Conservation (phyloP, 2,888 invertebrate genomes). For the Oegoconia quadripuncta region DNA sequence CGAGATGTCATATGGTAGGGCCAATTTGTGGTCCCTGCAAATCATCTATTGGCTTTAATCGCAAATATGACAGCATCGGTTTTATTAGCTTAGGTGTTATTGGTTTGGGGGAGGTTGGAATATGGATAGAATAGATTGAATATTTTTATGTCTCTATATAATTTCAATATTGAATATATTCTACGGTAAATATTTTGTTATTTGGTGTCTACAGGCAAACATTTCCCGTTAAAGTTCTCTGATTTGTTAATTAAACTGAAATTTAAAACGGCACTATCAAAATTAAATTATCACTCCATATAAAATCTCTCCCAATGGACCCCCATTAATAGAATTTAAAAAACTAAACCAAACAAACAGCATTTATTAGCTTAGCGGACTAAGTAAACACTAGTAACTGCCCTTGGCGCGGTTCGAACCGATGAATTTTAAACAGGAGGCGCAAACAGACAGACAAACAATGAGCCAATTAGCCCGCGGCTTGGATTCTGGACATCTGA, state of each 20-base stretch:
- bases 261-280: too few relatives aligned
- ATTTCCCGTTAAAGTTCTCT: too few relatives aligned
- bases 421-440: conserved; percentile 57
- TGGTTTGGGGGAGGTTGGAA: not conserved
- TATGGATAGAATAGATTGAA: too few relatives aligned
- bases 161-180: too few relatives aligned
- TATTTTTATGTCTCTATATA: too few relatives aligned
- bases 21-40: conserved; percentile 62
- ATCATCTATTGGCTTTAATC: conserved; percentile 61
- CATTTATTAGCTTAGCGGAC: conserved; percentile 61
- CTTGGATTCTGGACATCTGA: conserved; percentile 35
- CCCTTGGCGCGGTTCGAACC: conserved; percentile 33
- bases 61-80: conserved; percentile 48
- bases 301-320: conserved; percentile 34
- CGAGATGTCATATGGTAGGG: conserved; percentile 35
- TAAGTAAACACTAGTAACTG: conserved; percentile 45
- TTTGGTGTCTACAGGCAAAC: too few relatives aligned
- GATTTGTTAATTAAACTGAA: conserved; percentile 12
- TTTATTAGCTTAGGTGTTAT: conserved; percentile 35
- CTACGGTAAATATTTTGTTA: too few relatives aligned
- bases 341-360: conserved; percentile 50
- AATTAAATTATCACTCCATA: conserved; percentile 23
- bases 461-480: conserved; percentile 62
- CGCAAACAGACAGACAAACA: conserved; percentile 48
- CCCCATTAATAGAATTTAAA: conserved; percentile 43